Percentiles rank a stretch among this genome's conserved stretches.
These are phyloP conservation scores for Austrofundulus limnaeus DNA, from an alignment of 2,113 vertebrate species.

Conservation along the genomic window DNA sequence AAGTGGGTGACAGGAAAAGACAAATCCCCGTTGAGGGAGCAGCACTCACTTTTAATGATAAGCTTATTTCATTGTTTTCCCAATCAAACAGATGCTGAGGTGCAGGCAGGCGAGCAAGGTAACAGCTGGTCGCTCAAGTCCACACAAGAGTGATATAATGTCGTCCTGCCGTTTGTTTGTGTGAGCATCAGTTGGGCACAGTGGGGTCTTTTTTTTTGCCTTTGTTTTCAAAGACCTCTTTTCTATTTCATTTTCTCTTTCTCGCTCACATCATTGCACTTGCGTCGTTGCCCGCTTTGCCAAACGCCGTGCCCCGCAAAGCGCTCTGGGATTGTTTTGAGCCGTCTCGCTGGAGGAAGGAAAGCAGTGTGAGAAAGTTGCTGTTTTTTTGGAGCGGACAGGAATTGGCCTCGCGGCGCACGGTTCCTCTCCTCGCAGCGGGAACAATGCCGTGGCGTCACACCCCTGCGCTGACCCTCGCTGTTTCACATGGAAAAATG, in stretches of 20 bases:
- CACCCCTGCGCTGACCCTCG: conserved; percentile 82
- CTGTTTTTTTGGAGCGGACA: conserved; percentile 84
- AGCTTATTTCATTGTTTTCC: conserved; percentile 63
- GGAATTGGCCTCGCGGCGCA: conserved; percentile 85
- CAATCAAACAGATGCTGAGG: conserved; percentile 51
- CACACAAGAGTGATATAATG: conserved; percentile 49
- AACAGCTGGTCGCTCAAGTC: conserved; percentile 38
- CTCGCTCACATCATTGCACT: conserved; percentile 27
- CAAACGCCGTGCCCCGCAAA: conserved; percentile 63
- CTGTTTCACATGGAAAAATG: conserved; percentile 85
- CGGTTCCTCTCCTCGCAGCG: conserved; percentile 83
- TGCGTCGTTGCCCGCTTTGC: conserved; percentile 54
- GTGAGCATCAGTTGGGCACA: conserved; percentile 58
- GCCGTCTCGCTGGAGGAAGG: conserved; percentile 83
- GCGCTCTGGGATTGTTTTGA: conserved; percentile 84
- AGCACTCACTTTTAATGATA: conserved; percentile 42
- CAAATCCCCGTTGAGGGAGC: conserved; percentile 10
- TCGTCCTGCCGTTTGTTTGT: conserved; percentile 58
- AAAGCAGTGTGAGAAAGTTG: conserved; percentile 87
- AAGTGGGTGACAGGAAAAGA: conserved; percentile 24
- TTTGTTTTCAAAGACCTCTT: conserved; percentile 27
- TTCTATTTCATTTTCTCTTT: conserved; percentile 42
- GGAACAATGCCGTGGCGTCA: conserved; percentile 87
- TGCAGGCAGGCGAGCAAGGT: conserved; percentile 15
- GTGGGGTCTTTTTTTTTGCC: conserved; percentile 54